Base-by-base conservation (phyloP, 2,888 invertebrate species). In the Crematogaster levior region DNA sequence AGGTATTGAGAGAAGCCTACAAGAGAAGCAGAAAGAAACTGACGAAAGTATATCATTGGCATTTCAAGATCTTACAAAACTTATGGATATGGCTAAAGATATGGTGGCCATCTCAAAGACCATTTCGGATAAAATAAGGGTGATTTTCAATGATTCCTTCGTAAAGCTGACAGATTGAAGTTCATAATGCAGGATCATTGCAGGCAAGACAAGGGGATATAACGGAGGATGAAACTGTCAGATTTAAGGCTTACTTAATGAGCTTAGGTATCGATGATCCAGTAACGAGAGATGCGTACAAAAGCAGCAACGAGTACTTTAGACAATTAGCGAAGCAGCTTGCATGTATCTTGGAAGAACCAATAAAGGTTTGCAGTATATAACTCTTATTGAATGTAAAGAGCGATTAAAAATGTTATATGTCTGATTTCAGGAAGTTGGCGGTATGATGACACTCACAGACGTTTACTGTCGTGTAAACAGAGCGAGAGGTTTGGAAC, bases 201-300 rank as follows among this genome's bases (percentile, higher is more conserved):
- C 93, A 97, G 96, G 98, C 98, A 91, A 97, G 98, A 93, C 98
- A 99, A 95, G 99, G 99, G 58, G 98, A 98, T 92, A 98, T 99
- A 87, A 98, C 98, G 4, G 99, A 99, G 94, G 99, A 99, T 95
- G 99, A 99, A 95, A 99, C 99, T 10, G 96, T 99, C 6, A 96
- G 97, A 90, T 99, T 99, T 94, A 99, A 99, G 94, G 97, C 99
- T 0, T 99, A 99, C 94, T 95, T 99, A 66, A 96, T 99, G 95
- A 99, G 99, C 94, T 96, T 99, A 91, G 99, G 99, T 90, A 99
- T 99, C 88, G 98, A 98, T 92, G 99, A 99, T 95, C 99, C 99
- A 1, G 99, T 99, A 0, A 99, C 99, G 0, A 96, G 99, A 92
- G 98, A 98, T 92, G 96, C 97, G 15, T 98, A 97, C 93, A 97